These are phyloP conservation scores for Diglossa cyanea DNA, from an alignment of 2,797 vertebrate species.

Conservation along the genomic window DNA sequence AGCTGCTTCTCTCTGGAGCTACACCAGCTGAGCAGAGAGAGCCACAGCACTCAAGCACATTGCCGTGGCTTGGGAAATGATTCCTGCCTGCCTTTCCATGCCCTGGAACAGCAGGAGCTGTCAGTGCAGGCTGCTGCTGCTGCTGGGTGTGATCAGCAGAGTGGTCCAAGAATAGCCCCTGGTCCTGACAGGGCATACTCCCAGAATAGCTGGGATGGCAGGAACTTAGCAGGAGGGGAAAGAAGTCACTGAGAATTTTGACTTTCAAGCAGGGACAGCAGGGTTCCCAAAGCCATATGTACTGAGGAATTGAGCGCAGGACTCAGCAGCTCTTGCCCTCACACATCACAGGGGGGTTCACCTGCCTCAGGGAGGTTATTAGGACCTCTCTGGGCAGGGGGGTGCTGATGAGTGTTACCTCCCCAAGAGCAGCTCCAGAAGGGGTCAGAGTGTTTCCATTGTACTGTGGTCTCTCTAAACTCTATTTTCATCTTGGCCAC, in stretches of 20 bases:
- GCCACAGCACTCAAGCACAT: neutral
- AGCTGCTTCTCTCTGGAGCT: neutral
- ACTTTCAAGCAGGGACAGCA: neutral
- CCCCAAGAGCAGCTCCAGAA: neutral
- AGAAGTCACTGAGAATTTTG: neutral
- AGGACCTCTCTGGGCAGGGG: neutral
- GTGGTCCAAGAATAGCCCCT: conserved; percentile 6
- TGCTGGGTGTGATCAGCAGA: neutral
- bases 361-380: neutral
- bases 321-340: neutral
- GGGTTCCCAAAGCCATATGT: neutral
- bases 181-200: neutral
- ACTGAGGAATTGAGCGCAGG: neutral
- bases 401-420: neutral
- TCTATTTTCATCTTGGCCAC: neutral
- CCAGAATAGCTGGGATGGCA: neutral
- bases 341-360: neutral
- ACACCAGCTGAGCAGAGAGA: neutral
- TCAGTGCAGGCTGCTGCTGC: neutral
- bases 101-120: neutral
- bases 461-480: neutral
- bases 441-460: neutral
- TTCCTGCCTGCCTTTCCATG: neutral
- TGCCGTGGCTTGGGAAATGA: neutral
- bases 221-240: neutral